phyloP scores from a whole-genome alignment of 2,797 vertebrate species.

The Coranthus polyacanthus region DNA sequence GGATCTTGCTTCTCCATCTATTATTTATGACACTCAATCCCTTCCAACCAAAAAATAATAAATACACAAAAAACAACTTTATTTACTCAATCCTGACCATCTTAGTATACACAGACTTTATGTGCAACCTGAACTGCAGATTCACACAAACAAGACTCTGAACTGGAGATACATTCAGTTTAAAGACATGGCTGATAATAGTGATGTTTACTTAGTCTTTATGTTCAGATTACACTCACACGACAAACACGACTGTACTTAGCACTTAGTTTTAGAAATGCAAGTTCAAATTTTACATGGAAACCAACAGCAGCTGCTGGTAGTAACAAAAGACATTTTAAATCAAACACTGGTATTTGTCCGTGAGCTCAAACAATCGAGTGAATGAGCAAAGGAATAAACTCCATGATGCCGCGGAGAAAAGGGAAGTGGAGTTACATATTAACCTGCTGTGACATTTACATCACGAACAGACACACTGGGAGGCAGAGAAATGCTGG shows the following conservation, averaged over 20 bases:
- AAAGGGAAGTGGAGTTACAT: constrained; percentile 54
- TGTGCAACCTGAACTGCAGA: constrained; percentile 2
- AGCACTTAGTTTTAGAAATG: too few relatives aligned
- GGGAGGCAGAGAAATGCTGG: constrained; percentile 1
- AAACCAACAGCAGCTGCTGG: constrained; percentile 1
- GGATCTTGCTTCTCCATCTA: constrained; percentile 30
- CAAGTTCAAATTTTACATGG: too few relatives aligned
- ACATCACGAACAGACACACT: constrained; percentile 41
- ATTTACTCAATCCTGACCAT: constrained; percentile 30
- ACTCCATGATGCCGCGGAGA: background rate
- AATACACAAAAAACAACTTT: constrained; percentile 19
- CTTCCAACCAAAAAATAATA: constrained; percentile 20
- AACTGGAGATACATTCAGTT: too few relatives aligned
- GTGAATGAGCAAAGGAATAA: constrained; percentile 4
- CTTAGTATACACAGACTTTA: constrained; percentile 1
- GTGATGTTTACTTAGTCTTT: too few relatives aligned
- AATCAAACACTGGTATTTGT: background rate
- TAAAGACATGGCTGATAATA: too few relatives aligned
- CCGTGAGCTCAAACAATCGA: background rate
- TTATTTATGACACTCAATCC: constrained; percentile 43
- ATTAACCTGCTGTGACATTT: constrained; percentile 70
- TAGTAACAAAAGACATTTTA: background rate
- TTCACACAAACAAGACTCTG: background rate
- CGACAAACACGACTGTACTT: background rate
- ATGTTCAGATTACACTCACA: too few relatives aligned